phyloP scores from a whole-genome alignment of 2,113 vertebrate species.

The Megaptera novaeangliae region DNA sequence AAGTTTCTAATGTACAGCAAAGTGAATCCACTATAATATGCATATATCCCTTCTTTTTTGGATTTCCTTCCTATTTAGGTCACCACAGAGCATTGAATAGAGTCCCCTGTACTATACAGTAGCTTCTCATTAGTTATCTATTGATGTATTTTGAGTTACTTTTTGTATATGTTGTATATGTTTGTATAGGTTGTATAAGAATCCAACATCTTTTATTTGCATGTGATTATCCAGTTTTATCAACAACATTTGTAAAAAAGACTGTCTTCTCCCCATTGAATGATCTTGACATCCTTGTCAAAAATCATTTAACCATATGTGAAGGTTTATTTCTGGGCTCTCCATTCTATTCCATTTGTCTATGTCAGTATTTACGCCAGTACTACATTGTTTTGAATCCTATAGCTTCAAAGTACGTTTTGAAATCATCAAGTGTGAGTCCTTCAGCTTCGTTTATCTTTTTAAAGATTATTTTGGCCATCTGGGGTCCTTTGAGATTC shows the following conservation, averaged over 20 bases:
- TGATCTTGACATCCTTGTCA: background rate
- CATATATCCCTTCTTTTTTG: too few relatives aligned
- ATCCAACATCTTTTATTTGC: background rate
- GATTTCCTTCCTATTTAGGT: too few relatives aligned
- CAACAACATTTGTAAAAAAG: background rate
- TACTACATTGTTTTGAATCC: background rate
- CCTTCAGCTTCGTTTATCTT: background rate
- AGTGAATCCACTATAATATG: too few relatives aligned
- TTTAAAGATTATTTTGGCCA: background rate
- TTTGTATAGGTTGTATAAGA: background rate
- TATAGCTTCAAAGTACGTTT: background rate
- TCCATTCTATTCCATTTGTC: background rate
- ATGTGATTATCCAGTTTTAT: background rate
- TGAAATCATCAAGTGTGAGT: background rate
- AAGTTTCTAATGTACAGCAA: too few relatives aligned
- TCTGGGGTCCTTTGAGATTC: background rate
- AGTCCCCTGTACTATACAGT: too few relatives aligned
- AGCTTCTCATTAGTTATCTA: too few relatives aligned
- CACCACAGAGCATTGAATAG: too few relatives aligned
- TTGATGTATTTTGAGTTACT: background rate
- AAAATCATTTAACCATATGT: background rate
- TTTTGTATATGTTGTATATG: background rate
- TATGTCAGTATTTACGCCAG: background rate
- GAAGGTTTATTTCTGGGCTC: background rate
- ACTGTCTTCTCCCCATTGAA: background rate